Conservation (phyloP, 1,140 invertebrate species). For the Cherax quadricarinatus region DNA sequence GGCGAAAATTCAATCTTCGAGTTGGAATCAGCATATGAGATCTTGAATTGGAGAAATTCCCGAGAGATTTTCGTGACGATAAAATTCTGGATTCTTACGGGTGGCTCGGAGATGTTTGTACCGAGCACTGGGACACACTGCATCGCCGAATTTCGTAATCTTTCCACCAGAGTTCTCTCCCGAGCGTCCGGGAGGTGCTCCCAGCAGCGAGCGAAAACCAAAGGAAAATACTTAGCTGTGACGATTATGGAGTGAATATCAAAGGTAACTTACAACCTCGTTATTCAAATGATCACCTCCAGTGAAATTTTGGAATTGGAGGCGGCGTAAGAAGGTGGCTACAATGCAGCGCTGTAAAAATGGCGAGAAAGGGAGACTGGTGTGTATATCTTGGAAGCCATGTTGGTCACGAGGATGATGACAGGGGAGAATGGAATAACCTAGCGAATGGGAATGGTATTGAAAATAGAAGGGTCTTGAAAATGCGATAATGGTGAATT, state of each 20-base stretch:
- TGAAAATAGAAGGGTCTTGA: neutral
- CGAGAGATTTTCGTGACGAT: constrained; percentile 45
- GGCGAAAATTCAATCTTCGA: constrained; percentile 63
- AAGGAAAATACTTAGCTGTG: neutral
- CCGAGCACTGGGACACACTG: neutral
- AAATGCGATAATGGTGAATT: neutral
- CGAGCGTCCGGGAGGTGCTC: neutral
- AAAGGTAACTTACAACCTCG: constrained; percentile 51
- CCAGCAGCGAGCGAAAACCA: neutral
- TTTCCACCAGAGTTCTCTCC: neutral
- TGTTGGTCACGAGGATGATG: neutral
- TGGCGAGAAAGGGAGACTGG: neutral
- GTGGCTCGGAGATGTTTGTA: constrained; percentile 27
- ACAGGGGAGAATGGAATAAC: neutral
- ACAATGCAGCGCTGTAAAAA: neutral
- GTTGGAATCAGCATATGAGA: constrained; percentile 65
- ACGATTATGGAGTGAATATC: constrained; percentile 41
- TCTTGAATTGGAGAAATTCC: constrained; percentile 66
- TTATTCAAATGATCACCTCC: constrained; percentile 62
- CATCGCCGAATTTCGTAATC: neutral
- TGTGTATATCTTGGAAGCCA: neutral
- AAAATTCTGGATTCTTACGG: constrained; percentile 62
- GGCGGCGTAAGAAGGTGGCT: neutral
- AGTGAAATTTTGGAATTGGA: constrained; percentile 64
- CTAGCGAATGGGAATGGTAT: neutral